Conservation (phyloP, 2,888 invertebrate species). For the Campoletis raptor region DNA sequence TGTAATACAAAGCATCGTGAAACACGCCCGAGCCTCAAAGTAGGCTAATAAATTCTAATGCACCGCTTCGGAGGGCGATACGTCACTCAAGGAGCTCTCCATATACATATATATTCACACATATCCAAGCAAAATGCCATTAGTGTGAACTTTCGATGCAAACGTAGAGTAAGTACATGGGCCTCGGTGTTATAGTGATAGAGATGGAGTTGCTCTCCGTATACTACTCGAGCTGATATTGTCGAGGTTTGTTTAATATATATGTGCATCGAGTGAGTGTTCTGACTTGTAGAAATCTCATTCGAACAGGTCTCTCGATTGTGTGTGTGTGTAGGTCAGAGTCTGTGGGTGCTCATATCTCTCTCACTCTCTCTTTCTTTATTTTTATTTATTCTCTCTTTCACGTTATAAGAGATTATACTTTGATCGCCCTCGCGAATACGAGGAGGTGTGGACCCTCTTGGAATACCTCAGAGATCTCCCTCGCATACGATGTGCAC, state of each 20-base stretch:
- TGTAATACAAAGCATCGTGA: conserved; percentile 53
- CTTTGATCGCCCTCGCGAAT: conserved; percentile 53
- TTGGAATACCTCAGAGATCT: conserved; percentile 75
- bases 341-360: conserved; percentile 73
- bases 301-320: conserved; percentile 62
- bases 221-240: conserved; percentile 36
- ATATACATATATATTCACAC: background rate
- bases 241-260: conserved; percentile 28
- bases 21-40: conserved; percentile 75
- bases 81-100: conserved; percentile 66
- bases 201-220: conserved; percentile 37
- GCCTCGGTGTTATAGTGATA: conserved; percentile 18
- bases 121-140: conserved; percentile 77
- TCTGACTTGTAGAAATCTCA: conserved; percentile 52
- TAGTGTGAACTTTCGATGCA: conserved; percentile 81
- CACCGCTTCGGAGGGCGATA: conserved; percentile 70
- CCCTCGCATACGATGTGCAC: conserved; percentile 48
- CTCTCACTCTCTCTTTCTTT: conserved; percentile 31
- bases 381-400: conserved; percentile 20
- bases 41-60: conserved; percentile 81
- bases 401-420: conserved; percentile 27
- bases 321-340: conserved; percentile 77
- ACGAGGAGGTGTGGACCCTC: conserved; percentile 74
- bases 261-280: conserved; percentile 25
- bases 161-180: conserved; percentile 62